A percentile compares a stretch with the other conserved stretches of the same genome.
phyloP scores from a whole-genome alignment of 2,888 invertebrate genomes.

The Polydrusus cervinus region DNA sequence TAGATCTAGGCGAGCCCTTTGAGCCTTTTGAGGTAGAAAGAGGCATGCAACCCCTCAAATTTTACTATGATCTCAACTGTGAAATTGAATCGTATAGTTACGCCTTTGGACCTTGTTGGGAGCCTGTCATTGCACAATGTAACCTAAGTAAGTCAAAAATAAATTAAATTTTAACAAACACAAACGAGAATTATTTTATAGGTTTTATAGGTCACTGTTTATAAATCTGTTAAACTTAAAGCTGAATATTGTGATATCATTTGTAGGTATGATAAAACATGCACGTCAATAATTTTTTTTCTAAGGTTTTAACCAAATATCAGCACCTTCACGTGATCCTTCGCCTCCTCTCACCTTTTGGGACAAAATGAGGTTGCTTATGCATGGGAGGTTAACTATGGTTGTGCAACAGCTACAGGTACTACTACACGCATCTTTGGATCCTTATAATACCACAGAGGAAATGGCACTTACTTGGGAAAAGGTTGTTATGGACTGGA shows the following conservation, averaged over 20 bases:
- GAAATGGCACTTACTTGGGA: constrained; percentile 99
- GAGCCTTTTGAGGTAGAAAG: constrained; percentile 87
- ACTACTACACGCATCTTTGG: constrained; percentile 94
- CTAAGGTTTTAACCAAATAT: constrained; percentile 88
- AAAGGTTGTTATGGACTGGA: constrained; percentile 95
- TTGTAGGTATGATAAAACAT: too few relatives aligned
- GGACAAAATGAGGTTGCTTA: constrained; percentile 94
- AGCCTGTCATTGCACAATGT: constrained; percentile 94
- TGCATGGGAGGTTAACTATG: constrained; percentile 94
- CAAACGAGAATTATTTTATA: too few relatives aligned
- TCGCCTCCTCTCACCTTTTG: constrained; percentile 96
- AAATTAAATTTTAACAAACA: not conserved
- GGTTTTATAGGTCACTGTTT: too few relatives aligned
- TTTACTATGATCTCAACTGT: constrained; percentile 97
- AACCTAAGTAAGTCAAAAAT: constrained; percentile 76
- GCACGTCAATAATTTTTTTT: too few relatives aligned
- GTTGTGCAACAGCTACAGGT: constrained; percentile 92
- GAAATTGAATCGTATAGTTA: constrained; percentile 92
- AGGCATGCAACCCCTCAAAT: constrained; percentile 95
- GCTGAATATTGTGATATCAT: too few relatives aligned
- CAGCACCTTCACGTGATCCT: constrained; percentile 92
- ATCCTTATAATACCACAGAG: constrained; percentile 99
- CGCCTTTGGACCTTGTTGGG: constrained; percentile 99
- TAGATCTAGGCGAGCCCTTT: constrained; percentile 91
- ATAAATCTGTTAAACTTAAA: too few relatives aligned